Conservation (phyloP, 2,797 vertebrate species). For the Gambelia wislizenii region DNA sequence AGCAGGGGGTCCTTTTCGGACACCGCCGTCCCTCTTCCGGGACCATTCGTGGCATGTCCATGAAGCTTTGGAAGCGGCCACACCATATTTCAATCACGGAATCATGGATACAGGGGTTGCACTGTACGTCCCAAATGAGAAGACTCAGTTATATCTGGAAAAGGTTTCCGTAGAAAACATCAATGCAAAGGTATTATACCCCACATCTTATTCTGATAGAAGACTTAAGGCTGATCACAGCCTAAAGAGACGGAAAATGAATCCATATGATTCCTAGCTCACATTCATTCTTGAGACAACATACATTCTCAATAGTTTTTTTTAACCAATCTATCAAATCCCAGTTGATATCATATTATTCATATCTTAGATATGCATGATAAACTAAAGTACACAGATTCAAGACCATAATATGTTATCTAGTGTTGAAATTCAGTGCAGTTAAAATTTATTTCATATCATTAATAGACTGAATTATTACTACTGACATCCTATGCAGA, state of each 20-base stretch:
- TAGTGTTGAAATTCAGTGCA: background rate
- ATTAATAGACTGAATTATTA: slow-evolving; percentile 37
- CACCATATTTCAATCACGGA: background rate
- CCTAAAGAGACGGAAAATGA: background rate
- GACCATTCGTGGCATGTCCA: too few species aligned
- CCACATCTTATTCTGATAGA: background rate
- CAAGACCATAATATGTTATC: background rate
- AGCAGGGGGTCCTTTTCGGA: too few species aligned
- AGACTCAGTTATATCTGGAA: background rate
- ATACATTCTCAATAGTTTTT: background rate
- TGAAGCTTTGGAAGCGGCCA: too few species aligned
- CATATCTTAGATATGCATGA: background rate
- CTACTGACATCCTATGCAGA: slow-evolving; percentile 32
- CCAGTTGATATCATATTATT: background rate
- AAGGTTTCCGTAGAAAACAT: background rate
- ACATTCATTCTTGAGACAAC: background rate
- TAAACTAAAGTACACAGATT: background rate
- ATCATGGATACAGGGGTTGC: too few species aligned
- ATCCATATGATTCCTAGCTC: background rate
- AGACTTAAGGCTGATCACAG: background rate
- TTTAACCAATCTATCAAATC: background rate
- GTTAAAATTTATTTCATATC: slow-evolving; percentile 38
- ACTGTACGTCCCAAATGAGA: background rate
- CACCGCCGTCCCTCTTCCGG: too few species aligned
- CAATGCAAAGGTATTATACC: background rate